Conservation (phyloP, 2,888 invertebrate genomes). For the Luperina nickerlii region DNA sequence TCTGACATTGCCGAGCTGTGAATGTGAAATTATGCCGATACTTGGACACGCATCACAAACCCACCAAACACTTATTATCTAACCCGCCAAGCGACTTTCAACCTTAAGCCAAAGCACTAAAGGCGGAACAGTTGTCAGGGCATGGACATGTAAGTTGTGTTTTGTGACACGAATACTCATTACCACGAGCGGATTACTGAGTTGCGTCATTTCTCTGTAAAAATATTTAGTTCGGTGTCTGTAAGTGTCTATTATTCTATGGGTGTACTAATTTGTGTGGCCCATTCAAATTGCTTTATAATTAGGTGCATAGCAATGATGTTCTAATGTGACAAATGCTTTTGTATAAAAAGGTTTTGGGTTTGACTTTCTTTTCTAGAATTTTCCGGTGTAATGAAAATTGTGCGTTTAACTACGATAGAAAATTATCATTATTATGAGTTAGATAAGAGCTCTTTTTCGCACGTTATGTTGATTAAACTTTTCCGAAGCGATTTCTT, state of each 20-base stretch:
- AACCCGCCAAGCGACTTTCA: slow-evolving; percentile 49
- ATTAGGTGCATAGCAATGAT: slow-evolving; percentile 58
- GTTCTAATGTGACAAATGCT: slow-evolving; percentile 12
- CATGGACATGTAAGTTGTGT: slow-evolving; percentile 43
- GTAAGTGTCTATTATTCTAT: slow-evolving; percentile 55
- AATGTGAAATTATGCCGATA: slow-evolving; percentile 84
- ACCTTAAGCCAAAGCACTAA: slow-evolving; percentile 53
- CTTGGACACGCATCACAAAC: slow-evolving; percentile 68
- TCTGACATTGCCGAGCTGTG: slow-evolving; percentile 72
- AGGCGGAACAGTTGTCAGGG: slow-evolving; percentile 21
- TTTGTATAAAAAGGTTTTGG: slow-evolving; percentile 11
- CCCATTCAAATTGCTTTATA: slow-evolving; percentile 59
- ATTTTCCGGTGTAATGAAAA: slow-evolving; percentile 30
- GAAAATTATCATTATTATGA: slow-evolving; percentile 7
- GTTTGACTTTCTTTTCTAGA: slow-evolving; percentile 38
- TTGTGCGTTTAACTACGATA: not conserved
- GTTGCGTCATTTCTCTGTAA: slow-evolving; percentile 71
- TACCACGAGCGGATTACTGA: slow-evolving; percentile 72
- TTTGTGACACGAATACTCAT: slow-evolving; percentile 75
- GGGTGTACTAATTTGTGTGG: slow-evolving; percentile 71
- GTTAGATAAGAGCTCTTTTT: not conserved
- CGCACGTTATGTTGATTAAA: not conserved
- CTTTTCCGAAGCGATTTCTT: not conserved
- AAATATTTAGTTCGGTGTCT: slow-evolving; percentile 63
- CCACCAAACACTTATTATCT: slow-evolving; percentile 52